These are phyloP conservation scores for Hyla sarda DNA, from an alignment of 2,113 vertebrate species.

Conservation along the genomic window DNA sequence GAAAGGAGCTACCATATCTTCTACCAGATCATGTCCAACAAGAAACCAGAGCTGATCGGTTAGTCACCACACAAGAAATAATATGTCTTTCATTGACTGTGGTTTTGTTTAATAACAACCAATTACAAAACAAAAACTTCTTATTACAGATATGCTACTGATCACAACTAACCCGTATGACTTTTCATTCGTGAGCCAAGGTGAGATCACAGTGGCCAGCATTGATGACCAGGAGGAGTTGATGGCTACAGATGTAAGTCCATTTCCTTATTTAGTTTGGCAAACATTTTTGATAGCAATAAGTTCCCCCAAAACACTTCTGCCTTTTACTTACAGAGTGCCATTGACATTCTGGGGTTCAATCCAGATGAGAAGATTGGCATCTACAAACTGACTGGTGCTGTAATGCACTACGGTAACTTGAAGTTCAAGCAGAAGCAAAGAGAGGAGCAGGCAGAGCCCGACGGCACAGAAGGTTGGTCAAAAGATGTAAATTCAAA, in stretches of 20 bases:
- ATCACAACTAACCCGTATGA: slow-evolving; percentile 87
- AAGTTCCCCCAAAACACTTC: too few species aligned
- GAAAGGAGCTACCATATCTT: slow-evolving; percentile 90
- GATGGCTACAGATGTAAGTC: slow-evolving; percentile 88
- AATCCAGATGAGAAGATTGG: slow-evolving; percentile 74
- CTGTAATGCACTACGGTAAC: slow-evolving; percentile 84
- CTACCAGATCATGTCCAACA: slow-evolving; percentile 85
- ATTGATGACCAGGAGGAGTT: slow-evolving; percentile 89
- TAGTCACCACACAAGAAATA: slow-evolving; percentile 52
- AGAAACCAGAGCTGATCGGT: slow-evolving; percentile 86
- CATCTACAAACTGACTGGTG: slow-evolving; percentile 82
- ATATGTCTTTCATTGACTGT: too few species aligned
- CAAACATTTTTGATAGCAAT: too few species aligned
- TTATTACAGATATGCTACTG: slow-evolving; percentile 80
- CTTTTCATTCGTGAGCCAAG: slow-evolving; percentile 83
- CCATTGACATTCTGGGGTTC: slow-evolving; percentile 82
- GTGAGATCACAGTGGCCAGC: slow-evolving; percentile 87
- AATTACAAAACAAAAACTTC: background rate
- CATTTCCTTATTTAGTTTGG: too few species aligned
- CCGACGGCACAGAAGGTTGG: slow-evolving; percentile 86
- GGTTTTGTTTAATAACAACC: too few species aligned
- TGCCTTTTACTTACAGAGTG: slow-evolving; percentile 68
- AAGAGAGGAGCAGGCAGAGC: slow-evolving; percentile 84
- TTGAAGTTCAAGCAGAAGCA: slow-evolving; percentile 90
- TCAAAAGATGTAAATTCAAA: too few species aligned